Percentiles rank a stretch among this genome's conserved stretches.
These are phyloP conservation scores for Luehdorfia chinensis DNA, from an alignment of 1,140 invertebrate genomes.

Conservation along the genomic window DNA sequence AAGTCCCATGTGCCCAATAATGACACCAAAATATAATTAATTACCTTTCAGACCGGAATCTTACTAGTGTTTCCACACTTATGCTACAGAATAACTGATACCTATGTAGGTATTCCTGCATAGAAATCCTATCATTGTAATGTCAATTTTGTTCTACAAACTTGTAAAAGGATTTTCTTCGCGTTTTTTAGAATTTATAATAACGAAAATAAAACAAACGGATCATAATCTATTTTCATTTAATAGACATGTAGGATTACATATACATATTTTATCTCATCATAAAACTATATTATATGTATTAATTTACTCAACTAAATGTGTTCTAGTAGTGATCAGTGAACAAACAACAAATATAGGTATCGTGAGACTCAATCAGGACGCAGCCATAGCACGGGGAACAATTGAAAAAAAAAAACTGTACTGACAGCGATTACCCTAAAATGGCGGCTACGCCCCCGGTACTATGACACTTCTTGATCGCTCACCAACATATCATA, in stretches of 20 bases:
- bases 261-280: conserved; percentile 71
- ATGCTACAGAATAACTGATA: too few relatives aligned
- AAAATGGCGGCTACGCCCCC: background rate
- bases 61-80: too few relatives aligned
- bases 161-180: too few relatives aligned
- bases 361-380: conserved; percentile 6
- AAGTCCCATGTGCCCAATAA: too few relatives aligned
- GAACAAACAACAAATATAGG: conserved; percentile 64
- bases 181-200: too few relatives aligned
- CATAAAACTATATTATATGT: conserved; percentile 74
- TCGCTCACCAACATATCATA: conserved; percentile 22
- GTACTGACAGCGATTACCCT: conserved; percentile 2
- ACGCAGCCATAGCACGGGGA: conserved; percentile 8
- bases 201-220: conserved; percentile 35
- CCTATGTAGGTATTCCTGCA: too few relatives aligned
- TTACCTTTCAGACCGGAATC: too few relatives aligned
- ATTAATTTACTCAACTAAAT: conserved; percentile 68
- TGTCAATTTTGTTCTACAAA: too few relatives aligned
- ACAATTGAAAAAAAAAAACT: conserved; percentile 1
- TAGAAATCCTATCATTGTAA: too few relatives aligned
- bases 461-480: background rate
- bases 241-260: conserved; percentile 76
- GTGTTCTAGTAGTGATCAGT: conserved; percentile 67
- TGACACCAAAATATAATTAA: too few relatives aligned
- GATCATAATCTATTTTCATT: conserved; percentile 66